These are phyloP conservation scores for Sisyra nigra DNA, from an alignment of 2,888 invertebrate genomes.

Conservation along the genomic window DNA sequence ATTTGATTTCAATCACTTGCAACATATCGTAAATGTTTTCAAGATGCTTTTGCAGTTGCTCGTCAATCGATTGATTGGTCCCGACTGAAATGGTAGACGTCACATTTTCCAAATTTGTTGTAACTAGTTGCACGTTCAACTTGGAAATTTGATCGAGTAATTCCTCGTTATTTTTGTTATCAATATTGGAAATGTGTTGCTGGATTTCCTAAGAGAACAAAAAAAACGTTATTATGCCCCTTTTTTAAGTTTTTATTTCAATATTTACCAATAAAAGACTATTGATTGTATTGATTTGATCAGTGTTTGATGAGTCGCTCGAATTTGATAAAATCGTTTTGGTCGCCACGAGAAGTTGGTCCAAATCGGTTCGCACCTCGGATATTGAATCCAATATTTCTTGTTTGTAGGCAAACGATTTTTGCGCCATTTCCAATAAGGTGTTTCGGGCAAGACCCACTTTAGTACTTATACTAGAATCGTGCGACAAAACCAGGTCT, in stretches of 20 bases:
- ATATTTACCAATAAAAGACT: too few relatives aligned
- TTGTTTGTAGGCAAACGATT: conserved; percentile 6
- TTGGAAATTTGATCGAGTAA: conserved; percentile 4
- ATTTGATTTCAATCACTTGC: conserved; percentile 1
- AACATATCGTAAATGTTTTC: background rate
- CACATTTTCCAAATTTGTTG: conserved; percentile 3
- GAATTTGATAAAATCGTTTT: too few relatives aligned
- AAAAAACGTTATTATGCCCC: background rate
- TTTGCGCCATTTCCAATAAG: conserved; percentile 9
- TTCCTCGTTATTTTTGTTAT: conserved; percentile 3
- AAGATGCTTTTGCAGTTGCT: background rate
- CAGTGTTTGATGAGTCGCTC: too few relatives aligned
- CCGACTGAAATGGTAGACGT: background rate
- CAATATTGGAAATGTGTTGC: conserved; percentile 1
- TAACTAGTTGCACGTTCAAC: background rate
- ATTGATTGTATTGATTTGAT: too few relatives aligned
- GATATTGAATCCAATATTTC: conserved; percentile 4
- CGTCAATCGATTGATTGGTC: too few relatives aligned
- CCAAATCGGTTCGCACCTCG: conserved; percentile 5
- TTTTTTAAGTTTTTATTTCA: background rate
- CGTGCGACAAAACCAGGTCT: conserved; percentile 29
- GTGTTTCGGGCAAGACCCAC: conserved; percentile 15
- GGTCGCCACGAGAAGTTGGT: background rate
- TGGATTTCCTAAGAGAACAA: conserved; percentile 4
- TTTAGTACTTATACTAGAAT: conserved; percentile 20